These are phyloP conservation scores for Aplocera efformata DNA, from an alignment of 2,888 invertebrate species.

Conservation along the genomic window DNA sequence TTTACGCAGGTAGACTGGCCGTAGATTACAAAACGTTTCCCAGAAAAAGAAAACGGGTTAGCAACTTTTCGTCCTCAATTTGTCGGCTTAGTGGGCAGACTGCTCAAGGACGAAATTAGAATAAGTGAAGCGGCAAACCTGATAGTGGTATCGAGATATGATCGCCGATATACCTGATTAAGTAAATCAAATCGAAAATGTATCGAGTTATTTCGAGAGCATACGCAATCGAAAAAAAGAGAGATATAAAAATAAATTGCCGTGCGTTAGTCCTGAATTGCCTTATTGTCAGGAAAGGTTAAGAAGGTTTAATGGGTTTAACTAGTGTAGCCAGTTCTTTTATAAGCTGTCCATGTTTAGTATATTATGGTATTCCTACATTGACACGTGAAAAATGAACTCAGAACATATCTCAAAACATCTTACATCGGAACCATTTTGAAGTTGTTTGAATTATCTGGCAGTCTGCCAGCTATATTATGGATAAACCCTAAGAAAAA, in stretches of 20 bases:
- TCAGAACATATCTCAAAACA: not conserved
- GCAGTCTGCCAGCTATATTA: slow-evolving; percentile 10
- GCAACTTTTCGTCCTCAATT: slow-evolving; percentile 37
- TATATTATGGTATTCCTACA: too few relatives aligned
- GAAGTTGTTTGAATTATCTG: slow-evolving; percentile 8
- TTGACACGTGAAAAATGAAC: slow-evolving; percentile 2
- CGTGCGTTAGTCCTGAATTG: too few relatives aligned
- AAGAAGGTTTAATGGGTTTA: too few relatives aligned
- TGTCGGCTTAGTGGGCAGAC: slow-evolving; percentile 45
- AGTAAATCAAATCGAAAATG: slow-evolving; percentile 10
- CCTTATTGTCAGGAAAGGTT: too few relatives aligned
- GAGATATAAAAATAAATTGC: too few relatives aligned
- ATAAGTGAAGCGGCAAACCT: slow-evolving; percentile 38
- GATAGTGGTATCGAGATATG: slow-evolving; percentile 36
- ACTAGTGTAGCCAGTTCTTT: too few relatives aligned
- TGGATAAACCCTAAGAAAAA: slow-evolving; percentile 8
- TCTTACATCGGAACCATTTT: slow-evolving; percentile 5
- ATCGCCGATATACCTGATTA: slow-evolving; percentile 20
- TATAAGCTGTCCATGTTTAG: too few relatives aligned
- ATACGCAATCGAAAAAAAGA: not conserved
- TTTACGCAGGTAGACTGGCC: too few relatives aligned
- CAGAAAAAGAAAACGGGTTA: slow-evolving; percentile 2
- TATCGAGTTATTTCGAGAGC: slow-evolving; percentile 2
- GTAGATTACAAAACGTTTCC: not conserved
- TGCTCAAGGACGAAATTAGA: slow-evolving; percentile 52